These are phyloP conservation scores for Saccopteryx leptura DNA, from an alignment of 2,113 vertebrate genomes.

Conservation along the genomic window DNA sequence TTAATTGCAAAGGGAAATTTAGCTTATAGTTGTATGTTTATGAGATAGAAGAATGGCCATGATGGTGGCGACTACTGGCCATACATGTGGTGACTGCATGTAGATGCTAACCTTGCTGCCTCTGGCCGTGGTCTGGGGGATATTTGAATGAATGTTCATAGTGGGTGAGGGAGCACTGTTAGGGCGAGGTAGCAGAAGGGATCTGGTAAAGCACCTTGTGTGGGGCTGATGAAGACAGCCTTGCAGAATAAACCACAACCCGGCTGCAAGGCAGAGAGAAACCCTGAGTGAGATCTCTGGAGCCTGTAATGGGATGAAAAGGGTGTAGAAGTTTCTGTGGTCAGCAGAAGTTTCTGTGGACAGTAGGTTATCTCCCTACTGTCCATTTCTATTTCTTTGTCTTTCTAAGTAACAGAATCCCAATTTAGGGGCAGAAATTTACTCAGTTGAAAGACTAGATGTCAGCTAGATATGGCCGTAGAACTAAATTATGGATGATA, in stretches of 20 bases:
- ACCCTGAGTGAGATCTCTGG: background rate
- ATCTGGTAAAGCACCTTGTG: background rate
- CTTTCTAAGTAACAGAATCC: constrained; percentile 31
- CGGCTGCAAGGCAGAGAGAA: background rate
- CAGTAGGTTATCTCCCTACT: background rate
- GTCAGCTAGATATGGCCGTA: background rate
- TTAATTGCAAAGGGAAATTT: too few relatives aligned
- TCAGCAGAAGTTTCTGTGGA: background rate
- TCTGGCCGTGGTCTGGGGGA: background rate
- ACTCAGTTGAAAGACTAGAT: background rate
- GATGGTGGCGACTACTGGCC: too few relatives aligned
- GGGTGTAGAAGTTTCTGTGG: background rate
- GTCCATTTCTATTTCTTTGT: background rate
- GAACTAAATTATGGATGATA: background rate
- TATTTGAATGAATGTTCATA: background rate
- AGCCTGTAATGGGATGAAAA: background rate
- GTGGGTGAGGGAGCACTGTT: background rate
- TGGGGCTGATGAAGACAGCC: background rate
- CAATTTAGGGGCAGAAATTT: background rate
- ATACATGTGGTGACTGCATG: background rate
- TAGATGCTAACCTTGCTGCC: background rate
- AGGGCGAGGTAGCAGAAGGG: background rate
- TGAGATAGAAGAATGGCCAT: too few relatives aligned
- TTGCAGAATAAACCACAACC: background rate
- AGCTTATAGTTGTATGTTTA: too few relatives aligned